Evolutionary conservation across 2,113 vertebrate species (phyloP).

Genomic region (Ramphastos sulfuratus): DNA sequence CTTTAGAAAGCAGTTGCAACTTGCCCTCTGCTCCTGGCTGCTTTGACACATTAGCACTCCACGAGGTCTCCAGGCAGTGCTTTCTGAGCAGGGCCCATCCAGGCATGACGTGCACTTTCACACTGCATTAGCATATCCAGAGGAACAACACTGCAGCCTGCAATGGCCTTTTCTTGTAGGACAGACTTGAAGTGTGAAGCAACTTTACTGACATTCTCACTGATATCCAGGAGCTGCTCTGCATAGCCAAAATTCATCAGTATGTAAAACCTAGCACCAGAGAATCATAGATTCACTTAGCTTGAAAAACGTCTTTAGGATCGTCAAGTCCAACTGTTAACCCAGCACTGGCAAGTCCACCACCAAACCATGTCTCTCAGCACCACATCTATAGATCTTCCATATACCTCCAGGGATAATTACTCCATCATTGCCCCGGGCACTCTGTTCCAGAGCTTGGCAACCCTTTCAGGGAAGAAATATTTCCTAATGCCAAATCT

Average conservation of each 20-base stretch:
- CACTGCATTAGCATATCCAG: constrained; percentile 52
- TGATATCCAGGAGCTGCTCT: neutral
- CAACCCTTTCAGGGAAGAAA: neutral
- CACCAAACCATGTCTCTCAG: neutral
- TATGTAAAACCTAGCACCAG: neutral
- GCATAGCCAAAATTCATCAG: neutral
- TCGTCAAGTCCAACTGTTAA: neutral
- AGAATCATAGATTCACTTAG: neutral
- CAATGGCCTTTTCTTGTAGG: constrained; percentile 30
- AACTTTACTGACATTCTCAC: neutral
- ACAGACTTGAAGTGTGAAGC: neutral
- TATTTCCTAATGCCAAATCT: neutral
- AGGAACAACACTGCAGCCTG: neutral
- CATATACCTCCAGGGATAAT: neutral
- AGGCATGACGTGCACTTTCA: constrained; percentile 67
- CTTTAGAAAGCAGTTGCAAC: constrained; percentile 37
- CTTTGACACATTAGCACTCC: constrained; percentile 51
- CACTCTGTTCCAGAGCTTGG: neutral
- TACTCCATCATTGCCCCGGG: neutral
- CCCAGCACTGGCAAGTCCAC: neutral
- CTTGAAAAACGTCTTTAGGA: neutral
- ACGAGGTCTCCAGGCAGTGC: constrained; percentile 18
- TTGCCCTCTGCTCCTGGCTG: constrained; percentile 21
- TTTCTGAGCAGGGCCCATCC: constrained; percentile 55
- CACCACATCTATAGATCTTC: neutral